phyloP scores from a whole-genome alignment of 2,113 vertebrate genomes.

The Pygoscelis adeliae region DNA sequence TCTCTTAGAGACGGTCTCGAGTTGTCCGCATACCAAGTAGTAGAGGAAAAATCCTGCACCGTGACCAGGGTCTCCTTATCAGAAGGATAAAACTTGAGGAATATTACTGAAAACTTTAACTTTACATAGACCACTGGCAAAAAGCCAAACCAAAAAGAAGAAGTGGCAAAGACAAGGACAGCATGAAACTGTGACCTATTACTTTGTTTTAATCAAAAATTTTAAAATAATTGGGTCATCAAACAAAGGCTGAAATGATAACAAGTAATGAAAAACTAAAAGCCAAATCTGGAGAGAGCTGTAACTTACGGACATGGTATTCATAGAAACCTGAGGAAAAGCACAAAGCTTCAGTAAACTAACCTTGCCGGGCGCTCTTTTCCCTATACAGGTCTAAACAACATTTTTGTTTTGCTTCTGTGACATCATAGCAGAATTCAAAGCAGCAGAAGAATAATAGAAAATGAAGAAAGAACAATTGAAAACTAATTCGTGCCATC shows the following conservation, averaged over 20 bases:
- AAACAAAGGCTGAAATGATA: not conserved
- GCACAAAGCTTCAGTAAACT: slow-evolving; percentile 1
- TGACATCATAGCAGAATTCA: slow-evolving; percentile 35
- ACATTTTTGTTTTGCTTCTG: slow-evolving; percentile 11
- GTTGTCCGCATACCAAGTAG: not conserved
- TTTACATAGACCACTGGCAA: not conserved
- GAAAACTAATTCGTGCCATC: slow-evolving; percentile 30
- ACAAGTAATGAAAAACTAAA: not conserved
- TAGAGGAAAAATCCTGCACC: not conserved
- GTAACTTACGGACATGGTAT: not conserved
- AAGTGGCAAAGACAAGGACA: not conserved
- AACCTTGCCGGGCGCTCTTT: not conserved
- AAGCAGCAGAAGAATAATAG: slow-evolving; percentile 23
- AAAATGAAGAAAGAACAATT: slow-evolving; percentile 29
- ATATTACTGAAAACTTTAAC: not conserved
- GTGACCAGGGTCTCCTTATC: not conserved
- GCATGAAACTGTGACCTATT: not conserved
- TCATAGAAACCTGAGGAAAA: not conserved
- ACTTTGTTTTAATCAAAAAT: not conserved
- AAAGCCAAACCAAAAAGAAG: not conserved
- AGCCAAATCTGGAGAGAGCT: not conserved
- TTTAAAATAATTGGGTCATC: not conserved
- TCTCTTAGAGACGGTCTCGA: not conserved
- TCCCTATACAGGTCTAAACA: not conserved
- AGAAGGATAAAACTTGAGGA: not conserved